phyloP scores from a whole-genome alignment of 2,888 invertebrate species.

The Clivina fossor region DNA sequence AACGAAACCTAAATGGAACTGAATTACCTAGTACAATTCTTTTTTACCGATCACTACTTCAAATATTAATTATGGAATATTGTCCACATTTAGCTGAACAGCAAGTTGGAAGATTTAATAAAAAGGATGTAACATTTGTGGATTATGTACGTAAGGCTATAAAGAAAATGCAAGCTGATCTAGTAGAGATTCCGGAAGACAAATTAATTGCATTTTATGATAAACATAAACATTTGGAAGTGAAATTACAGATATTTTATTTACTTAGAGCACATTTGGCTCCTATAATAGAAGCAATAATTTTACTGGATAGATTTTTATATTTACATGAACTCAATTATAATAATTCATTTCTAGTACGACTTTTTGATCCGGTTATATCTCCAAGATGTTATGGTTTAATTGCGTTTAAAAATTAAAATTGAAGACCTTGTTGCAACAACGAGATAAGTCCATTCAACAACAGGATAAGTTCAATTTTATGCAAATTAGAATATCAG shows the following conservation, averaged over 20 bases:
- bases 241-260: slow-evolving; percentile 73
- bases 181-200: slow-evolving; percentile 53
- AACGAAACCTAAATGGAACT: slow-evolving; percentile 61
- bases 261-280: slow-evolving; percentile 75
- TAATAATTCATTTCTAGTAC: slow-evolving; percentile 65
- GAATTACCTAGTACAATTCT: slow-evolving; percentile 66
- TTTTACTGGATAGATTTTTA: slow-evolving; percentile 78
- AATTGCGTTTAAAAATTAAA: slow-evolving; percentile 59
- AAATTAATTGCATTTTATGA: slow-evolving; percentile 53
- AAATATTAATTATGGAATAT: slow-evolving; percentile 59
- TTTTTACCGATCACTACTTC: slow-evolving; percentile 75
- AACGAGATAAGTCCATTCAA: no score
- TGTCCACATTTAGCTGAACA: slow-evolving; percentile 53
- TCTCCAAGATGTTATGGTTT: slow-evolving; percentile 83
- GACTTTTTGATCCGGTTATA: slow-evolving; percentile 79
- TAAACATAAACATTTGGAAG: slow-evolving; percentile 53
- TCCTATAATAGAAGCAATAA: slow-evolving; percentile 77
- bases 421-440: not conserved
- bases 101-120: slow-evolving; percentile 59
- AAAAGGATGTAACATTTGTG: slow-evolving; percentile 61
- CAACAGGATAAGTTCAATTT: no score
- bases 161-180: slow-evolving; percentile 60
- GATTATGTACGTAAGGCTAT: slow-evolving; percentile 73
- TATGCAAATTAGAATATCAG: no score
- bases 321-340: slow-evolving; percentile 70